These are phyloP conservation scores for Acipenser oxyrinchus DNA, from an alignment of 2,797 vertebrate genomes.

Conservation along the genomic window DNA sequence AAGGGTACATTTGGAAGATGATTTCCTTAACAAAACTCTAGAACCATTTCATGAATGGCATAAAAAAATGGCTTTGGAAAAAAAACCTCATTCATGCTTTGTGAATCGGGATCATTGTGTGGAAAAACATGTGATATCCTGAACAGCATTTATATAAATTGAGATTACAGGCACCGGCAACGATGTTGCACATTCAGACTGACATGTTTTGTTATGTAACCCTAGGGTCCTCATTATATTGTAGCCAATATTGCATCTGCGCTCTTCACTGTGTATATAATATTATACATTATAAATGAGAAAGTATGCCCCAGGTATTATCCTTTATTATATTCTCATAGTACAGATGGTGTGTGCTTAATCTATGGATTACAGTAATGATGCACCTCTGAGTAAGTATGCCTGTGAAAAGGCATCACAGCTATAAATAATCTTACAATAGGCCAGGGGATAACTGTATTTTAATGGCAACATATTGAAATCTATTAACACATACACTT, in stretches of 20 bases:
- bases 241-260: slow-evolving; percentile 14
- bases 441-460: slow-evolving; percentile 3
- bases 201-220: not conserved
- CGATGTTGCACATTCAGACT: not conserved
- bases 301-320: slow-evolving; percentile 17
- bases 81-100: too few species aligned
- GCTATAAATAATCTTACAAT: slow-evolving; percentile 15
- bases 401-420: slow-evolving; percentile 5
- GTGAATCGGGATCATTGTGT: too few species aligned
- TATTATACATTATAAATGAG: slow-evolving; percentile 21
- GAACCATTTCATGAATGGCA: too few species aligned
- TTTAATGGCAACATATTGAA: slow-evolving; percentile 14
- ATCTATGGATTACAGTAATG: slow-evolving; percentile 17
- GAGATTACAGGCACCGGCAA: slow-evolving; percentile 10
- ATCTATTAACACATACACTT: slow-evolving; percentile 11
- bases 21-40: too few species aligned
- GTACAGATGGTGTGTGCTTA: slow-evolving; percentile 18
- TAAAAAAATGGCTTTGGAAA: too few species aligned
- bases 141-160: slow-evolving; percentile 1
- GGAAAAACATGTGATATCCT: not conserved
- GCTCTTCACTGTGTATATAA: slow-evolving; percentile 12
- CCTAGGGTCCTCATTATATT: slow-evolving; percentile 15
- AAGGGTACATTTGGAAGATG: too few species aligned
- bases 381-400: slow-evolving; percentile 6
- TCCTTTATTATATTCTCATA: slow-evolving; percentile 12